These are phyloP conservation scores for Enteromius unitaeniatus DNA, from an alignment of 2,797 vertebrate genomes.

Conservation along the genomic window DNA sequence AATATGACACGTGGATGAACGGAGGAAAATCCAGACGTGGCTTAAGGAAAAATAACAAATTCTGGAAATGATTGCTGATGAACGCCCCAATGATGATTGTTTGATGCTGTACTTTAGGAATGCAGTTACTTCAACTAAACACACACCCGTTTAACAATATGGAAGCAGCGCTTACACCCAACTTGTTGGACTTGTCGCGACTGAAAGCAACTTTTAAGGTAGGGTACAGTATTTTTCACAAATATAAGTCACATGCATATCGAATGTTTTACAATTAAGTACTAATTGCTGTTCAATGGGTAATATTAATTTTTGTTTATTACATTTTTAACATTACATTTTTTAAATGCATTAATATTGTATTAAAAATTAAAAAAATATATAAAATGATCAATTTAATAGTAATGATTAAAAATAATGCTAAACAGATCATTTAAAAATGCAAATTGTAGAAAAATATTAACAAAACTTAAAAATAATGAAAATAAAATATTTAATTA, in stretches of 20 bases:
- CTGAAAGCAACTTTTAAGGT: neutral
- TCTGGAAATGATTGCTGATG: neutral
- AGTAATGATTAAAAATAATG: neutral
- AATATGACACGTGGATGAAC: neutral
- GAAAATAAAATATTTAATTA: neutral
- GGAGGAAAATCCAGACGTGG: neutral
- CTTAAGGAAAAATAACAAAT: neutral
- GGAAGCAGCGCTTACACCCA: neutral
- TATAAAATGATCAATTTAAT: neutral
- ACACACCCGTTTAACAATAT: constrained; percentile 29
- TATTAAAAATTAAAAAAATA: neutral
- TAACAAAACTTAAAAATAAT: neutral
- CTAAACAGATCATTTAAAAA: neutral
- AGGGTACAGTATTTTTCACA: neutral
- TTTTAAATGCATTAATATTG: neutral
- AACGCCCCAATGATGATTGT: neutral
- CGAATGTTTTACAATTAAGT: neutral
- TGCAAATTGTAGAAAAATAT: neutral
- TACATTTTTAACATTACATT: neutral
- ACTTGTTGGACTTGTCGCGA: constrained; percentile 6
- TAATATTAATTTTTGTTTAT: neutral
- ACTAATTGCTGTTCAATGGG: neutral
- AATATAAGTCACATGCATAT: neutral
- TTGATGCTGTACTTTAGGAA: constrained; percentile 19
- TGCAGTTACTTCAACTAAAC: constrained; percentile 5